Conservation (phyloP, 2,113 vertebrate species). For the Nyctereutes procyonoides region DNA sequence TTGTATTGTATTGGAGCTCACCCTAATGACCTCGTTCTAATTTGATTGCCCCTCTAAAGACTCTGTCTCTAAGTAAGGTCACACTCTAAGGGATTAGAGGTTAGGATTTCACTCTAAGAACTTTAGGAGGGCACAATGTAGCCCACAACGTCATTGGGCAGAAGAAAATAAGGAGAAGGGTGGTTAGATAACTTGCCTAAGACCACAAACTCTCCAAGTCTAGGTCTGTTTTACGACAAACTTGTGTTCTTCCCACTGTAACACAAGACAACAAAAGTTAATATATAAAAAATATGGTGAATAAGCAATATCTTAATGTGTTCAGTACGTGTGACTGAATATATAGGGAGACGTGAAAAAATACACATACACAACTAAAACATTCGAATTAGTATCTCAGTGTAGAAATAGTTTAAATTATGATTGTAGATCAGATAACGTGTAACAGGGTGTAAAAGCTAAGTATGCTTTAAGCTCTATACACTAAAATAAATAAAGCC, state of each 20-base stretch:
- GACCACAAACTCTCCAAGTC: background rate
- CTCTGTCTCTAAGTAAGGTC: background rate
- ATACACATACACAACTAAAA: background rate
- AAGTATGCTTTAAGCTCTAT: background rate
- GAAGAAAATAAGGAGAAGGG: background rate
- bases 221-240: background rate
- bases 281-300: background rate
- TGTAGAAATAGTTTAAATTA: background rate
- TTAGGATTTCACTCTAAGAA: background rate
- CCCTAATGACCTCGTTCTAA: background rate
- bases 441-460: background rate
- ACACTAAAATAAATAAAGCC: background rate
- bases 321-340: background rate
- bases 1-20: background rate
- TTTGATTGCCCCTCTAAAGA: background rate
- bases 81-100: background rate
- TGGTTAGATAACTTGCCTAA: background rate
- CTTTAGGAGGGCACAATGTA: background rate
- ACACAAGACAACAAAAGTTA: background rate
- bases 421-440: background rate
- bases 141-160: background rate
- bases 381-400: background rate
- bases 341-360: background rate
- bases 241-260: background rate
- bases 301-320: background rate